Base-by-base conservation (phyloP, 2,888 invertebrate species). In the Volucella zonaria region DNA sequence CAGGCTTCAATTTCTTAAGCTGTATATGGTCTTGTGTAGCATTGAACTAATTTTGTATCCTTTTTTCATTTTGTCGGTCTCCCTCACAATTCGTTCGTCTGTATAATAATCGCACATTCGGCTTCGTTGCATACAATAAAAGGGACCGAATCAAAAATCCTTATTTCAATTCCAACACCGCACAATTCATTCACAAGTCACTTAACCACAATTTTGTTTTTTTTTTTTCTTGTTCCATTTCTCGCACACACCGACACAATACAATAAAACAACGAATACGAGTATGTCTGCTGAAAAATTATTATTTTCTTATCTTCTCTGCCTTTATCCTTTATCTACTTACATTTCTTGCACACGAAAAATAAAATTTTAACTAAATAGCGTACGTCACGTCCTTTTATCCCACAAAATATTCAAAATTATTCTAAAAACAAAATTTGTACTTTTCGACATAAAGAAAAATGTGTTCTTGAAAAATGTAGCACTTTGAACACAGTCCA, bases 341-440 rank as follows among this genome's bases (percentile, higher is more conserved):
- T 78, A 78, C 77, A 78, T 78, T 78, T 77, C 77, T 77, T 77
- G 77, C 68, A 70, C 77, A 77, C 54, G 49, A 70, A 70, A 51
- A 61, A 54, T 3, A 52, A 77, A 77, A 62, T 51, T 61, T 45
- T 23, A 61, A 70, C 31, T 52, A 15, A 52, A 77, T 45, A 15
- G 6, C 45, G 8, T 15, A 6, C 38, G 11, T 61, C 51, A 51
- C 51, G 49, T 59, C 23, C 61, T 47, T 15, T 42, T 52, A 6
- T n/a, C n/a, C 12, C 2, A 31, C 12, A 54, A 58, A 68, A 42
- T 51, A 77, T 70, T 61, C 49, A 23, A 54, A 58, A 61, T 51
- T 51, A 77, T 70, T 61, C 54, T 62, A 74, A 54, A 18, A 77
- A 49, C 54, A 70, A 70, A 77, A 62, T 49, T 77, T 77, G 62